Base-by-base conservation (phyloP, 1,140 invertebrate genomes). In the Caenorhabditis tropicalis region DNA sequence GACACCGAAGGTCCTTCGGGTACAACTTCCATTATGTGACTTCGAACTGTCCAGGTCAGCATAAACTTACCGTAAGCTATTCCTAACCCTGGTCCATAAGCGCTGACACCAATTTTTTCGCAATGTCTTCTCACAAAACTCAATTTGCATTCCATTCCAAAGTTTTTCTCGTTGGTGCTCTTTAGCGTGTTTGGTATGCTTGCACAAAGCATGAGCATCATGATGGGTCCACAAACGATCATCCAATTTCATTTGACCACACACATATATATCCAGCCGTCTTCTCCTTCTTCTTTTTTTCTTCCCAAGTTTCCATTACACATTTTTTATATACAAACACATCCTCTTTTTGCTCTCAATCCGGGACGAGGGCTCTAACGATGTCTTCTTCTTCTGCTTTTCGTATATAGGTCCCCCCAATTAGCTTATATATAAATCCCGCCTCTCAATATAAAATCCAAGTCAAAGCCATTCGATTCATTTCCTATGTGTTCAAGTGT, bases 161-260 rank as follows among this genome's bases (percentile, higher is more conserved):
- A 7, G 29, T 74, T 43, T 2, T 74, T 15, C n/a, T 4, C 10
- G 9, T 31, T 21, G 27, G 65, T 74, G 65, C 65, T 74, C 65
- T 74, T 74, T 74, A 74, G 65, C 65, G 43, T 74, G 65, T 74
- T 74, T 74, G 65, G 65, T 36, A 74, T 74, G 36, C 65, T 29
- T 9, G 49, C 39, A 12, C 39, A 51, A 1, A 46, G 21, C 60
- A 70, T 70, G 60, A 29, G 65, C 65, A 74, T 74, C 65, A 70
- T 39, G 60, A 70, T 39, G 60, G 60, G 39, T 43, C 65, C 65
- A 74, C 65, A 74, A 74, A 74, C 65, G 65, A 74, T 74, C 65
- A 74, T 74, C 65, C 65, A 74, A 74, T 74, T 74, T 74, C 65
- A 74, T 74, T 74, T 74, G 65, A 74, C 65, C 65, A 74, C 65